A percentile compares a stretch with the other conserved stretches of the same genome.
phyloP scores from a whole-genome alignment of 2,888 invertebrate genomes.

The Spilarctia lutea region DNA sequence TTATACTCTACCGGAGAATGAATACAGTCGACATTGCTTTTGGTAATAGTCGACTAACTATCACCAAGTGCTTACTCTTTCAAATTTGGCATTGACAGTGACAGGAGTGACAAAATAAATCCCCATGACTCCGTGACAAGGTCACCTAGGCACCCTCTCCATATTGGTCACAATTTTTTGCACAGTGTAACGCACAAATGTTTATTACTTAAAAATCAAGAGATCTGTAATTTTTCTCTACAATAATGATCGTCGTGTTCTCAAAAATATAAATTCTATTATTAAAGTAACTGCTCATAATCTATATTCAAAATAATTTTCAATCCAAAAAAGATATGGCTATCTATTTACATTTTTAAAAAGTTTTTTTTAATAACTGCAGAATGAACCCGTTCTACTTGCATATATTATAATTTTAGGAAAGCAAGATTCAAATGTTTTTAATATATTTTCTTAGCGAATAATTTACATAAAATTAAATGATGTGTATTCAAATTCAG shows the following conservation, averaged over 20 bases:
- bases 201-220: constrained; percentile 18
- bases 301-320: background rate
- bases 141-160: background rate
- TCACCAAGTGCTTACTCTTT: background rate
- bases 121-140: background rate
- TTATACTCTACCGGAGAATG: constrained; percentile 6
- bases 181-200: constrained; percentile 48
- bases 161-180: constrained; percentile 25
- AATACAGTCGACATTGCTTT: background rate
- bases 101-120: background rate
- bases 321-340: no score
- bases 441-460: no score
- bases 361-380: no score
- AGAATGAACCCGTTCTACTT: no score
- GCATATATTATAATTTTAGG: no score
- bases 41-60: background rate
- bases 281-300: background rate
- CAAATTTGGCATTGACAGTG: background rate
- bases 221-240: constrained; percentile 29
- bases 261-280: background rate
- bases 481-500: no score
- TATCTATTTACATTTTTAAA: no score
- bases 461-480: no score
- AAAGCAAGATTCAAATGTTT: no score
- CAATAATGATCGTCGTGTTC: constrained; percentile 18